Base-by-base conservation (phyloP, 2,797 vertebrate species). In the Craterocephalus amniculus region DNA sequence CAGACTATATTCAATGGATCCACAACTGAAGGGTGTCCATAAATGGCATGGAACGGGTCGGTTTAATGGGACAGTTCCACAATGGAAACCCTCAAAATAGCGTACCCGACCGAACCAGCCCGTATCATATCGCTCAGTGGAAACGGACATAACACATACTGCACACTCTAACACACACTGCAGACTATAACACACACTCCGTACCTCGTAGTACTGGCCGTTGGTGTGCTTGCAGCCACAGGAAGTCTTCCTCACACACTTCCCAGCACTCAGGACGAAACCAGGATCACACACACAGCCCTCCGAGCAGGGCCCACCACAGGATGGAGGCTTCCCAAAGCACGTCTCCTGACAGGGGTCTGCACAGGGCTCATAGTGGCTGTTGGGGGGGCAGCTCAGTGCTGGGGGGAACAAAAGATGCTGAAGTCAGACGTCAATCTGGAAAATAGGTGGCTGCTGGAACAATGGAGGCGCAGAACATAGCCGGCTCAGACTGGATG, bases 341-440 rank as follows among this genome's bases (percentile, higher is more conserved):
- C 95, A 95, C 0, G 94, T 93, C 27, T 92, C 87, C 35, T 92
- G 95, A 67, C 94, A 95, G 32, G 90, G 79, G 73, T 87, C 72
- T 13, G 89, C 88, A 68, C 95, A 95, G 31, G 85, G 51, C 38
- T 90, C 79, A 58, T 92, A 95, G 83, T 95, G 94, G 72, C 93
- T 95, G 86, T 95, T 93, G n/a, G 83, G 24, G 9, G 76, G 78
- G 57, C 95, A 95, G 2, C 0, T 70, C 9, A 88, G 70, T 60
- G 92, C 95, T 95, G 20, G 45, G 45, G 59, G 36, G 24, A 13
- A 74, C 3, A 4, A 12, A 1, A 70, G 6, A n/a, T n/a, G 1
- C 2, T 16, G 13, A 43, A 1, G 13, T 84, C n/a, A 76, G 57
- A 40, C 4, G 61, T n/a, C n/a, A 68, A 20, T 45, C 40, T 45